These are phyloP conservation scores for Macaria notata DNA, from an alignment of 2,888 invertebrate genomes.

Conservation along the genomic window DNA sequence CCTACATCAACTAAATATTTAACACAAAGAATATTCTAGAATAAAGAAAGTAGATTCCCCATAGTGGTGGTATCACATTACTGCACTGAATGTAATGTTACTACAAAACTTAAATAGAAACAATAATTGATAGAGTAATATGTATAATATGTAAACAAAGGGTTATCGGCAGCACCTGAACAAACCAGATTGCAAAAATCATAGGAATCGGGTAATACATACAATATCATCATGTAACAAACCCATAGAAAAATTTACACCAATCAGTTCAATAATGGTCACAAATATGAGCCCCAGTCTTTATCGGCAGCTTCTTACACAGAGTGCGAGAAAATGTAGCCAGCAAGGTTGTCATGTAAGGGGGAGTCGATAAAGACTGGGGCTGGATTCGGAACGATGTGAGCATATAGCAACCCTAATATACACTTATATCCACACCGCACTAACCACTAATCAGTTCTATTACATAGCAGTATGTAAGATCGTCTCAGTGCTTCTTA, in stretches of 20 bases:
- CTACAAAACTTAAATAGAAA: constrained; percentile 32
- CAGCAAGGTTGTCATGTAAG: constrained; percentile 4
- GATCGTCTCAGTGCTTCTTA: constrained; percentile 59
- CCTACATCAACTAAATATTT: constrained; percentile 78
- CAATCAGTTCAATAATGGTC: constrained; percentile 72
- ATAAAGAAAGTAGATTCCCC: constrained; percentile 63
- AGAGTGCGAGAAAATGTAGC: neutral
- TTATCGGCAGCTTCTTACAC: constrained; percentile 7
- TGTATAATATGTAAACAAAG: constrained; percentile 46
- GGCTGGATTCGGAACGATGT: constrained; percentile 65
- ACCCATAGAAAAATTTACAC: constrained; percentile 80
- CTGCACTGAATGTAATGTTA: constrained; percentile 47
- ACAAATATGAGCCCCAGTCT: constrained; percentile 70
- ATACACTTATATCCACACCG: constrained; percentile 65
- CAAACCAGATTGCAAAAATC: constrained; percentile 25
- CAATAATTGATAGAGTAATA: constrained; percentile 36
- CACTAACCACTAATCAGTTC: constrained; percentile 69
- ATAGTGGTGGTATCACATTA: constrained; percentile 54
- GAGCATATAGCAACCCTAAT: constrained; percentile 64
- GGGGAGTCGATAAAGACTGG: constrained; percentile 60
- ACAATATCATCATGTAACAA: constrained; percentile 64
- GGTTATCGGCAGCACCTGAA: constrained; percentile 29
- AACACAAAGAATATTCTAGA: constrained; percentile 74
- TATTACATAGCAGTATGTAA: constrained; percentile 66
- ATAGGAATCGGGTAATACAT: constrained; percentile 37